Evolutionary conservation across 92 coral and sea anemone species (phyloP), one percentile per base, ranked within the genome.

Genomic region (Phenganax subtilis): DNA sequence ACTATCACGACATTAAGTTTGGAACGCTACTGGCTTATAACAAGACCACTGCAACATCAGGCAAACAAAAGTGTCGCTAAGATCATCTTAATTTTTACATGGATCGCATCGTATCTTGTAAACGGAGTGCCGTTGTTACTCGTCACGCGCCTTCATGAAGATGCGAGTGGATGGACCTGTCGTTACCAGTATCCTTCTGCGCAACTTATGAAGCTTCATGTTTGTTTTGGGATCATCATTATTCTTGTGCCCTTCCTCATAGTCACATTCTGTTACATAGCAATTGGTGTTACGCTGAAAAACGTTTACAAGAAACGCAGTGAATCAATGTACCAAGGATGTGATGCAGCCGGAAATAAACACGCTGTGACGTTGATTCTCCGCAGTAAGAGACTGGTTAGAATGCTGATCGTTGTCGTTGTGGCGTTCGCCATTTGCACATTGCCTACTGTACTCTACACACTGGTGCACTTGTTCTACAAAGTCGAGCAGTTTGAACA

Each of bases 101-200:
- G 83, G 83, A 15, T 79, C 17, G 31, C 62, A 56, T 31, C 83
- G 60, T 79, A 79, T 69, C 83, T 79, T 53, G 83, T 64, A 14
- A 79, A 79, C 51, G 83, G 83, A 60, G 73, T 79, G 57, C 83
- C 83, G n/a, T 79, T 79, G 74, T 64, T 79, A 28, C 74, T 79
- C 12, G 20, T 79, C 30, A 79, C 83, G 63, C 60, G 74, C 7
- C 73, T 79, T 9, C 15, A 30, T 3, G 75, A 51, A 15, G 56
- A 6, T 12, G 16, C 29, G 16, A 25, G 51, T 28, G 73, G 31
- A 10, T 37, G 27, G 37, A 51, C 27, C 12, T 79, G 83, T 51
- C 51, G 17, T 7, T 52, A 59, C 12, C n/a, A 64, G 25, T 79
- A 69, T 52, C 74, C 74, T 12, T 79, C 83, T 7, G 52, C 10